Percentiles rank a stretch among this genome's conserved stretches.
phyloP scores from a whole-genome alignment of 2,888 invertebrate genomes.

The Andricus quercusramuli region DNA sequence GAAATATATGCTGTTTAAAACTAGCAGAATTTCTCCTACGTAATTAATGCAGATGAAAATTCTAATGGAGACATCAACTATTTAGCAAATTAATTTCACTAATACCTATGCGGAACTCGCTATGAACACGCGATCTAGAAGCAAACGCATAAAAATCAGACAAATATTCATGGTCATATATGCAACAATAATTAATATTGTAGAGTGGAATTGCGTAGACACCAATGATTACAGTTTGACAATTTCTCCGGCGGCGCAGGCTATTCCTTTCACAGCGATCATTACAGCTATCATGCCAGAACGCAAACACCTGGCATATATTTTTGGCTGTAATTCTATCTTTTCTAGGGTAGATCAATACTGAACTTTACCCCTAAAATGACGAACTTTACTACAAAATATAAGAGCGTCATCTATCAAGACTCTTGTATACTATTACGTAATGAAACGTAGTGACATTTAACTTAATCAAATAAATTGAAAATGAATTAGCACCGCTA shows the following conservation, averaged over 20 bases:
- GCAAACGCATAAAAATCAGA: conserved; percentile 9
- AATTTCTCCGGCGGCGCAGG: conserved; percentile 9
- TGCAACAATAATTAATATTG: conserved; percentile 34
- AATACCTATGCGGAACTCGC: not conserved
- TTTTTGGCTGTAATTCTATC: conserved; percentile 19
- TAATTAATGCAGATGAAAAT: not conserved
- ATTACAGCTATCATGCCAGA: conserved; percentile 32
- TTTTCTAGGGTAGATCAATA: conserved; percentile 16
- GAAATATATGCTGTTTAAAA: not conserved
- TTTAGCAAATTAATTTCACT: conserved; percentile 6
- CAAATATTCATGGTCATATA: conserved; percentile 22
- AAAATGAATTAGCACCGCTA: too few relatives aligned
- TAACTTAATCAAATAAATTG: too few relatives aligned
- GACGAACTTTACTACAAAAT: too few relatives aligned
- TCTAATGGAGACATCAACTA: not conserved
- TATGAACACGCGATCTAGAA: conserved; percentile 14
- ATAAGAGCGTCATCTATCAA: too few relatives aligned
- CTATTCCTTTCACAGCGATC: conserved; percentile 23
- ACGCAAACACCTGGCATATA: conserved; percentile 20
- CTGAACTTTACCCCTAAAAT: not conserved
- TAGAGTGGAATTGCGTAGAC: conserved; percentile 4
- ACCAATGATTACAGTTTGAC: conserved; percentile 18
- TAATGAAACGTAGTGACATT: too few relatives aligned
- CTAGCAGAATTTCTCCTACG: not conserved
- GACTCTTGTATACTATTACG: too few relatives aligned